Evolutionary conservation across 2,888 invertebrate species (phyloP), one percentile per base, ranked within the genome.

Genomic region (Caenorhabditis sp.): DNA sequence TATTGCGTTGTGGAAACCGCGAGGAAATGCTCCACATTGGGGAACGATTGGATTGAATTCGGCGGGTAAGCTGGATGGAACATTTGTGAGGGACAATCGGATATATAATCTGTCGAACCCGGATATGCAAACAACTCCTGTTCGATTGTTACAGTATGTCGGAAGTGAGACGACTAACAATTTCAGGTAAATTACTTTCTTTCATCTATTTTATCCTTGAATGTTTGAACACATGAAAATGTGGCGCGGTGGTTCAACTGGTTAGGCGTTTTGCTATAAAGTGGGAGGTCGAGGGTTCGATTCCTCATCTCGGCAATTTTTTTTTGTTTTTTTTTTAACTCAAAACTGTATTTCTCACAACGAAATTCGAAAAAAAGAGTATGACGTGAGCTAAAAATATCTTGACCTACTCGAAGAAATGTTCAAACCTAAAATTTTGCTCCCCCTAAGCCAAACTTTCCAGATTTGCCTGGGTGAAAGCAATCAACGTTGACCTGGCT

Each of bases 1-100:
- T 57, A 73, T 78, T 27, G 71, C 72, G 8, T 50, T 76, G 12
- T 78, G 78, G 78, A 72, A 43, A 49, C 71, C 71, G 37, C 63
- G 74, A 19, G 78, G 78, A 19, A 66, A 61, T 36, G 57, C 74
- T 1, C 76, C 78, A 17, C 76, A 76, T 26, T 78, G 78, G 78
- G 78, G 78, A 24, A 43, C 65, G 1, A 65, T 78, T 6, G 53
- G 17, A 27, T 59, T 62, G 37, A 69, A 74, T 61, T 24, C 61
- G n/a, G 51, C 49, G 0, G 62, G 64, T 3, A 64, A 72, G 36
- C 24, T 76, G 49, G 78, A 76, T 61, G 78, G 74, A 31, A 74
- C 58, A 60, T 78, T 78, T 55, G 54, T 78, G n/a, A 69, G 66
- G 24, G 61, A 71, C 31, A 50, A 67, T 12, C 53, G 68, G n/a